A percentile compares a stretch with the other conserved stretches of the same genome.
These are phyloP conservation scores for Araneus ventricosus DNA, from an alignment of 1,140 invertebrate genomes.

Conservation along the genomic window DNA sequence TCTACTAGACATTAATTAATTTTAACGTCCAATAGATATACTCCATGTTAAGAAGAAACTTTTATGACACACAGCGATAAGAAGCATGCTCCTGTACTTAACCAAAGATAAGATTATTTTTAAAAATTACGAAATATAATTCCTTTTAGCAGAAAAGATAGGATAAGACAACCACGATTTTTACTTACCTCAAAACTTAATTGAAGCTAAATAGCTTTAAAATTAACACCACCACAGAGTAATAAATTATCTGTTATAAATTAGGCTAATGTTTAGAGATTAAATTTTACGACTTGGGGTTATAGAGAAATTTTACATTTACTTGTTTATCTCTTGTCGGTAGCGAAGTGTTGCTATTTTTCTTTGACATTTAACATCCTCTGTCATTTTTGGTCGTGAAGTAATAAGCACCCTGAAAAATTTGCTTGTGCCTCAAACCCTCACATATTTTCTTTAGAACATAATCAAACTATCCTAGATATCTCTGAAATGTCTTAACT, in stretches of 20 bases:
- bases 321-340: background rate
- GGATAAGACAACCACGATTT: too few species aligned
- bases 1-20: too few species aligned
- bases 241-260: slow-evolving; percentile 11
- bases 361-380: background rate
- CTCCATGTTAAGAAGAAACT: too few species aligned
- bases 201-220: too few species aligned
- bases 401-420: background rate
- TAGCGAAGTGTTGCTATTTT: background rate
- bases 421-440: background rate
- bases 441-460: background rate
- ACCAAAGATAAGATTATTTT: too few species aligned
- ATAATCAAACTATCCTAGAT: background rate
- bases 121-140: too few species aligned
- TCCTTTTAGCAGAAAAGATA: too few species aligned
- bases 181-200: too few species aligned
- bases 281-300: slow-evolving; percentile 24
- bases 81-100: too few species aligned
- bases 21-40: too few species aligned
- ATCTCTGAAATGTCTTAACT: background rate
- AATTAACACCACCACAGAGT: background rate
- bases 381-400: background rate
- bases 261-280: slow-evolving; percentile 1
- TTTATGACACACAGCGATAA: too few species aligned
- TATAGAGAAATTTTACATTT: background rate